Percentiles rank a stretch among this genome's conserved stretches.
These are phyloP conservation scores for Lordiphosa stackelbergi DNA, from an alignment of 1,140 invertebrate species.

Conservation along the genomic window DNA sequence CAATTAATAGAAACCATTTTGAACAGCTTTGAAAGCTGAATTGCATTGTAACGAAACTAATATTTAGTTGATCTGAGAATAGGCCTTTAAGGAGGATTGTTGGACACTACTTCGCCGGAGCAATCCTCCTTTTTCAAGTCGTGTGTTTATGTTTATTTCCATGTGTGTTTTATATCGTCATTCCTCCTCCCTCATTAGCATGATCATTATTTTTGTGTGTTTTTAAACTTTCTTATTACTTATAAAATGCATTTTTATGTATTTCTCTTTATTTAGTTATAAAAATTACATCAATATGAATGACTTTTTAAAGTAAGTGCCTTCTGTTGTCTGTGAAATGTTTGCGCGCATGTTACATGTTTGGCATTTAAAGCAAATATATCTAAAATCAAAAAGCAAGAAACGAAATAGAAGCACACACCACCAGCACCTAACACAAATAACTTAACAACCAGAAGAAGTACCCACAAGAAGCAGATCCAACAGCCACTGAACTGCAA, in stretches of 20 bases:
- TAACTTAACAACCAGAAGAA: slow-evolving; percentile 9
- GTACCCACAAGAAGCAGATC: slow-evolving; percentile 6
- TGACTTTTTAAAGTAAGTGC: slow-evolving; percentile 75
- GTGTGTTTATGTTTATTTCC: neutral
- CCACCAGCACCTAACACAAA: slow-evolving; percentile 1
- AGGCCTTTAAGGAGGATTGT: slow-evolving; percentile 17
- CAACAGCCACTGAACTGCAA: slow-evolving; percentile 16
- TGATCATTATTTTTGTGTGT: slow-evolving; percentile 15
- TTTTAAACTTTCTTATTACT: slow-evolving; percentile 23
- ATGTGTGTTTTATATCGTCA: slow-evolving; percentile 1
- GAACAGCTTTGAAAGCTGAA: too few species aligned
- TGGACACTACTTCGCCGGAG: slow-evolving; percentile 11
- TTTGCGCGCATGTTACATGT: slow-evolving; percentile 37
- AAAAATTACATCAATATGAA: slow-evolving; percentile 77
- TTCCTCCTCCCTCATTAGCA: neutral
- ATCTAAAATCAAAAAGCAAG: slow-evolving; percentile 28
- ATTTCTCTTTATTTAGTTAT: slow-evolving; percentile 72
- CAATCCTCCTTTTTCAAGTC: neutral
- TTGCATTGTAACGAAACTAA: too few species aligned
- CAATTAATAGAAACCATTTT: too few species aligned
- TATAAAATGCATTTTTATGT: slow-evolving; percentile 44
- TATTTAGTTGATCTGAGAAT: too few species aligned
- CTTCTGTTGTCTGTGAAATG: slow-evolving; percentile 19
- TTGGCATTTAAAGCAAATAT: slow-evolving; percentile 48
- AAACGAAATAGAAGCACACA: slow-evolving; percentile 9